Base-by-base conservation (phyloP, 2,888 invertebrate species). In the Teinopalpus imperialis region DNA sequence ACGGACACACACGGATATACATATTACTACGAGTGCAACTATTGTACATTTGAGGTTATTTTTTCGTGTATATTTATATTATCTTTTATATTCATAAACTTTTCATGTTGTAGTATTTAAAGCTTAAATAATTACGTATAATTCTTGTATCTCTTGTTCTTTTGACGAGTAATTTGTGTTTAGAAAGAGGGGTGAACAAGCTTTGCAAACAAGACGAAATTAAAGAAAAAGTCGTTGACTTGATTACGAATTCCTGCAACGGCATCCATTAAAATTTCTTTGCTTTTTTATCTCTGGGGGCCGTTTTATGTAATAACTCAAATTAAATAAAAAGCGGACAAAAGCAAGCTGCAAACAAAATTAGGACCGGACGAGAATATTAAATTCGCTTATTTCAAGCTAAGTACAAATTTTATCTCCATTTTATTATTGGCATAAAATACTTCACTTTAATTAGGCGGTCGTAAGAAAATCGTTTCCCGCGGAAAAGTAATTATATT, bases 1-100 rank as follows among this genome's bases (percentile, higher is more conserved):
- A 66, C 57, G 60, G 63, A 24, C 27, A 30, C 35, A 24, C 41
- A 35, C 46, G 72, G 69, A 73, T 75, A 70, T 70, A 67, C 69
- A n/a, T 66, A 61, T 57, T 54, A 56, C 57, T 66, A 73, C 70
- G 18, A 27, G 69, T n/a, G 69, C 68, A 73, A 70, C 73, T 64
- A 54, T 56, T 54, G 65, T 69, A 62, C 62, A 59, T 66, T 62
- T 44, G 52, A 58, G 53, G 51, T 14, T 26, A 13, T 40, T 52
- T 30, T 50, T 48, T 51, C 35, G 48, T 34, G 40, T 29, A 7
- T 26, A 32, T 9, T 18, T 10, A 20, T n/a, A n/a, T n/a, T n/a
- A 23, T 23, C 8, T 8, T 3, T n/a, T 2, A n/a, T n/a, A n/a
- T n/a, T n/a, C n/a, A n/a, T n/a, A n/a, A n/a, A n/a, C n/a, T n/a